Evolutionary conservation across 2,888 invertebrate genomes (phyloP).

Genomic region (Agrotis exclamationis): DNA sequence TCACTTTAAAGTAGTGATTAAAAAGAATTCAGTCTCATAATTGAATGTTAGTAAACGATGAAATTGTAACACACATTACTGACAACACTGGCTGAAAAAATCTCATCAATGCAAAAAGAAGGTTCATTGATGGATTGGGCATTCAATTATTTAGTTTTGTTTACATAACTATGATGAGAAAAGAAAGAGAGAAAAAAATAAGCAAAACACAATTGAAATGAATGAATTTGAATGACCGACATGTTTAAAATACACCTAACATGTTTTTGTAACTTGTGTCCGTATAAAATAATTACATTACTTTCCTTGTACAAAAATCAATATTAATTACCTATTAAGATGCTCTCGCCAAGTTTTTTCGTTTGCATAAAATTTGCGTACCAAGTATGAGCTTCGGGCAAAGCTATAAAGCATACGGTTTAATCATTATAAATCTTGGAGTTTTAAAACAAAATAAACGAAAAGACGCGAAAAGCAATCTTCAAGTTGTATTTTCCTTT

Average conservation of each 20-base stretch:
- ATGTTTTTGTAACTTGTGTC: slow-evolving; percentile 10
- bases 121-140: no score
- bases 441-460: slow-evolving; percentile 2
- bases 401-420: slow-evolving; percentile 11
- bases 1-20: slow-evolving; percentile 63
- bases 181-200: no score
- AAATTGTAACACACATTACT: neutral
- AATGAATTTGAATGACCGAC: slow-evolving; percentile 6
- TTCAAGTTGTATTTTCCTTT: neutral
- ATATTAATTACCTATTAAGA: slow-evolving; percentile 1
- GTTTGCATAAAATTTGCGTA: neutral
- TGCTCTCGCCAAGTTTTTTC: neutral
- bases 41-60: slow-evolving; percentile 20
- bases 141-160: no score
- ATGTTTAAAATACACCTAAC: neutral
- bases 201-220: neutral
- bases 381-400: slow-evolving; percentile 6
- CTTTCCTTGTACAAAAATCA: neutral
- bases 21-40: slow-evolving; percentile 9
- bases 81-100: neutral
- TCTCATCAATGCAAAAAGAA: neutral
- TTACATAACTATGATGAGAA: no score
- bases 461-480: neutral
- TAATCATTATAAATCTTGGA: slow-evolving; percentile 32
- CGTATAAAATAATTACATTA: slow-evolving; percentile 7